phyloP scores from a whole-genome alignment of 92 coral and sea anemone genomes.

The Heliopora coerulea region DNA sequence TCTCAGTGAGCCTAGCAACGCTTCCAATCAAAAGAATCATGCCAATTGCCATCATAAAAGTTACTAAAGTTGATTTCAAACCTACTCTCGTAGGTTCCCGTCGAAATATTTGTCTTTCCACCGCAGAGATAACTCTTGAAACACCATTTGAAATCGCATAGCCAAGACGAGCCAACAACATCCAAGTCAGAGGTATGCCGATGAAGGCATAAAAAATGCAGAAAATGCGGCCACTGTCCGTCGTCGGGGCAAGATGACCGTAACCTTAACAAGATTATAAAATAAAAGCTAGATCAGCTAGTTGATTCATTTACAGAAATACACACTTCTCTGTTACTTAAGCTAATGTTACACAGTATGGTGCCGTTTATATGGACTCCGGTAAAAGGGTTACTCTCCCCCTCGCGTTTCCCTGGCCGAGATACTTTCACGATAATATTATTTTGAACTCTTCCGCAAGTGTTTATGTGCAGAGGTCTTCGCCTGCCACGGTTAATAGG shows the following conservation, averaged over 20 bases:
- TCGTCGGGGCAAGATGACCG: conserved; percentile 98
- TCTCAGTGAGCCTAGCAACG: conserved; percentile 78
- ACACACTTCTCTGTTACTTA: too few species aligned
- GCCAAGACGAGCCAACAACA: conserved; percentile 92
- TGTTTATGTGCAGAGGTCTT: too few species aligned
- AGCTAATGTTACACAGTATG: too few species aligned
- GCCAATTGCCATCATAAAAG: conserved; percentile 54
- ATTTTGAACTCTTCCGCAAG: too few species aligned
- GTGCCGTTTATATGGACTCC: too few species aligned
- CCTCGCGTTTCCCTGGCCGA: too few species aligned
- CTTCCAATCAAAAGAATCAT: conserved; percentile 88
- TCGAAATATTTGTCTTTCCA: conserved; percentile 56
- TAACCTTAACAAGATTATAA: conserved; percentile 62
- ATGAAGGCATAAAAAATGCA: conserved; percentile 91
- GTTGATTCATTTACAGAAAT: too few species aligned
- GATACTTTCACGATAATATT: too few species aligned
- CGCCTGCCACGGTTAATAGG: too few species aligned
- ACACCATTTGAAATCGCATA: conserved; percentile 74
- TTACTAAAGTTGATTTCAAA: conserved; percentile 63
- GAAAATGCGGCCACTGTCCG: conserved; percentile 80
- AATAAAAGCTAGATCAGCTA: too few species aligned
- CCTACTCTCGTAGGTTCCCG: conserved; percentile 63
- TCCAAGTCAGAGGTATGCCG: conserved; percentile 99
- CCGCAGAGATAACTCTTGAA: conserved; percentile 47
- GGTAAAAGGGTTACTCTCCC: too few species aligned